phyloP scores from a whole-genome alignment of 2,888 invertebrate species.

The Harmothoe impar region DNA sequence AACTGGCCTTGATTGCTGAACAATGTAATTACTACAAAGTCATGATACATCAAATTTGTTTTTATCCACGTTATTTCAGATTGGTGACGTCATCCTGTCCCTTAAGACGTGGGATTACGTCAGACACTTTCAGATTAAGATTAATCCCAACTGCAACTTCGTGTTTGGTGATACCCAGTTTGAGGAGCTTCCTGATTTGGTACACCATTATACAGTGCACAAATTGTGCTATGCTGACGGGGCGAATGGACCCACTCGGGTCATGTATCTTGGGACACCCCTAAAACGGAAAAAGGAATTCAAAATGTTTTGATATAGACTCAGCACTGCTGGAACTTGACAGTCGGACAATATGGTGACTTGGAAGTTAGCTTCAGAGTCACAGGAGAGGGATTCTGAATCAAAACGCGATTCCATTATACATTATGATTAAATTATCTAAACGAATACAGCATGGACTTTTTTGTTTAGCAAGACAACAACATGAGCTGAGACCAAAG shows the following conservation, averaged over 20 bases:
- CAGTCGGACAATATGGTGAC: too few relatives aligned
- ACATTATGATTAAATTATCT: too few relatives aligned
- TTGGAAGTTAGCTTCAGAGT: too few relatives aligned
- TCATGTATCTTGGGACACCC: not conserved
- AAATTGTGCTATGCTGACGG: conserved; percentile 13
- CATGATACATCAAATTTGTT: not conserved
- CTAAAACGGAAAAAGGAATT: not conserved
- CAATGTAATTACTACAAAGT: too few relatives aligned
- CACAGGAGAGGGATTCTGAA: too few relatives aligned
- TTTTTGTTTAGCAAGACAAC: too few relatives aligned
- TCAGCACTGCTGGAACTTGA: too few relatives aligned
- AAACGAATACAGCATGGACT: too few relatives aligned
- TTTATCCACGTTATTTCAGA: not conserved
- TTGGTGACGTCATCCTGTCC: not conserved
- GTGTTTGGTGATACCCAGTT: not conserved
- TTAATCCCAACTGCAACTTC: conserved; percentile 6
- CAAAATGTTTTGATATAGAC: not conserved
- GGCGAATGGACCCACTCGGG: not conserved
- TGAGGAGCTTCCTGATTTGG: not conserved
- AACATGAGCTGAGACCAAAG: too few relatives aligned
- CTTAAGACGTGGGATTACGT: not conserved
- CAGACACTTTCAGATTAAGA: conserved; percentile 12
- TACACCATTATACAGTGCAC: not conserved
- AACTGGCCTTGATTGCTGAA: too few relatives aligned
- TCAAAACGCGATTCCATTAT: too few relatives aligned